Conservation (phyloP, 2,888 invertebrate genomes). For the Xylophagus ater region DNA sequence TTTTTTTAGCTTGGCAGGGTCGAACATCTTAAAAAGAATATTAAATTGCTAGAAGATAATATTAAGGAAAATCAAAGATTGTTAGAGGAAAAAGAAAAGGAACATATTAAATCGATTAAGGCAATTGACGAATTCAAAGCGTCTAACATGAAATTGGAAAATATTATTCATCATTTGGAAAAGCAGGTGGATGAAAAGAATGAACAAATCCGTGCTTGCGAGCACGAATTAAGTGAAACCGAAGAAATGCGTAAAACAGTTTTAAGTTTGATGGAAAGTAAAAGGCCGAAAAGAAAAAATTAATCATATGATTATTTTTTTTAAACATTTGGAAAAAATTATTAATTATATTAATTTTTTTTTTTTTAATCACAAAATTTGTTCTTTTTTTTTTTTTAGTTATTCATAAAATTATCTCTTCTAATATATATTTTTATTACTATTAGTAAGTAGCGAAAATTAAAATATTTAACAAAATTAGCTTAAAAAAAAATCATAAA, state of each 20-base stretch:
- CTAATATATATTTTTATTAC: no score
- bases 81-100: slow-evolving; percentile 32
- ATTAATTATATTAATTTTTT: neutral
- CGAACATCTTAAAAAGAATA: slow-evolving; percentile 29
- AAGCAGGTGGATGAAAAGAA: slow-evolving; percentile 34
- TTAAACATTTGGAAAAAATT: no score
- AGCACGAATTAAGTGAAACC: slow-evolving; percentile 33
- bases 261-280: slow-evolving; percentile 37
- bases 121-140: slow-evolving; percentile 33
- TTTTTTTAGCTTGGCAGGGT: slow-evolving; percentile 6
- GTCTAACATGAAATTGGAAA: slow-evolving; percentile 32
- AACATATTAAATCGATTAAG: slow-evolving; percentile 30
- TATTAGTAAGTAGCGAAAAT: no score
- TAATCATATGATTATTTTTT: no score
- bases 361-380: neutral
- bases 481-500: neutral
- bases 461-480: neutral
- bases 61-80: slow-evolving; percentile 30
- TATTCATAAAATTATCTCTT: neutral
- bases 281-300: slow-evolving; percentile 30
- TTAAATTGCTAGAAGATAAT: slow-evolving; percentile 30
- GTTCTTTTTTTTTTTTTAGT: neutral
- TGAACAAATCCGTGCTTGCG: slow-evolving; percentile 31
- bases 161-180: slow-evolving; percentile 32
- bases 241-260: slow-evolving; percentile 37